These are phyloP conservation scores for Parasteatoda tepidariorum DNA, from an alignment of 1,140 invertebrate genomes.

Conservation along the genomic window DNA sequence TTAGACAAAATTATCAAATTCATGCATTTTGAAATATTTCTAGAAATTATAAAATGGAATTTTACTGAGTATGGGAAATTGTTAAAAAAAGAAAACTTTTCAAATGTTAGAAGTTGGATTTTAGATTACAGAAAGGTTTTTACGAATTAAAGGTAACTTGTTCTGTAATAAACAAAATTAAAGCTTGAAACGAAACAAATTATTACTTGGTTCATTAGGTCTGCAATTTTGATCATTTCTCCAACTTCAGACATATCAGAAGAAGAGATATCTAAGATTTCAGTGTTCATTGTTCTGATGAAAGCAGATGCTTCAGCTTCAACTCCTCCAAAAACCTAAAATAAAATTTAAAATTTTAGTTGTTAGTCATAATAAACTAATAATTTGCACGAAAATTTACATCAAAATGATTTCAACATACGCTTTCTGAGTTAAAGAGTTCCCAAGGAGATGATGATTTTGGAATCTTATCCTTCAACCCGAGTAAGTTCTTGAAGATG, in stretches of 20 bases:
- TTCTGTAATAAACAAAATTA: neutral
- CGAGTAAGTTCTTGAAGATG: neutral
- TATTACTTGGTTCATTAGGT: slow-evolving; percentile 29
- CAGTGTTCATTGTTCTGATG: slow-evolving; percentile 11
- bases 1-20: too few relatives aligned
- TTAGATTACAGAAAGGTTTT: too few relatives aligned
- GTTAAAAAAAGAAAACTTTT: too few relatives aligned
- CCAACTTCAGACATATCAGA: slow-evolving; percentile 19
- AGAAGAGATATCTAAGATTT: slow-evolving; percentile 25
- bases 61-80: too few relatives aligned
- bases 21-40: too few relatives aligned
- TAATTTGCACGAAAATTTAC: neutral
- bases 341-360: neutral
- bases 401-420: slow-evolving; percentile 17
- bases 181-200: neutral
- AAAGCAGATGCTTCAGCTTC: neutral
- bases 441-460: slow-evolving; percentile 14
- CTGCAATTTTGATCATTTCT: slow-evolving; percentile 27
- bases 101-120: too few relatives aligned
- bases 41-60: too few relatives aligned
- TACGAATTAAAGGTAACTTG: neutral
- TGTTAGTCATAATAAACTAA: neutral
- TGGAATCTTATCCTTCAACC: neutral
- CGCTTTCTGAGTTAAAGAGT: neutral
- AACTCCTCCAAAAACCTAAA: neutral